Evolutionary conservation across 2,113 vertebrate species (phyloP).

Genomic region (Phrynosoma platyrhinos): DNA sequence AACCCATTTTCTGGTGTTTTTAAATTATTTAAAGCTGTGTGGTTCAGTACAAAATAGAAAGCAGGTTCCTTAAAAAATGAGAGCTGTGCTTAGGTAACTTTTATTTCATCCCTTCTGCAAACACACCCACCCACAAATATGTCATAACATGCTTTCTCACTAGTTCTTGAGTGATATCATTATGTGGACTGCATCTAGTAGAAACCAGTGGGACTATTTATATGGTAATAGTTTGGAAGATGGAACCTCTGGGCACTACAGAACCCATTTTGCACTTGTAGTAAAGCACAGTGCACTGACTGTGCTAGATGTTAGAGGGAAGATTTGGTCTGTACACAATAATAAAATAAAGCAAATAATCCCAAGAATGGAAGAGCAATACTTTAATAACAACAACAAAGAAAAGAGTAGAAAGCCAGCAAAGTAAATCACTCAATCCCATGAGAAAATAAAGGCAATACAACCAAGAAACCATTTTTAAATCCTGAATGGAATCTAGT

Average conservation of each 20-base stretch:
- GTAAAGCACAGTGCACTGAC: neutral
- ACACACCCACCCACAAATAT: neutral
- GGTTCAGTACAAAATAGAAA: neutral
- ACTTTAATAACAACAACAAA: neutral
- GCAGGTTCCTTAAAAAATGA: neutral
- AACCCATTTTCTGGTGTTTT: neutral
- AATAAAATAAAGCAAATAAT: neutral
- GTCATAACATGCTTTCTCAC: neutral
- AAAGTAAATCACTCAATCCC: conserved; percentile 6
- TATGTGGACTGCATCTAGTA: neutral
- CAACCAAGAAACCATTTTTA: neutral
- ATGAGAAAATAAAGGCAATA: neutral
- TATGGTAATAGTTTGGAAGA: neutral
- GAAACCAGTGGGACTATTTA: neutral
- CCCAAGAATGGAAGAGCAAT: conserved; percentile 4
- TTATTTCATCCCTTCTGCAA: neutral
- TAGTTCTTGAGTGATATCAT: neutral
- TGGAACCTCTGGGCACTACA: neutral
- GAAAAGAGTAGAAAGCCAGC: neutral
- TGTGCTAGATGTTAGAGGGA: conserved; percentile 13
- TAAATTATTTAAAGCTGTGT: too few species aligned
- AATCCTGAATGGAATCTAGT: neutral
- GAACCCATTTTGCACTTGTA: neutral
- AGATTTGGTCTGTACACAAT: neutral
- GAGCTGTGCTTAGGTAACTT: neutral